Evolutionary conservation across 1,140 invertebrate species (phyloP), one percentile per base, ranked within the genome.

Genomic region (Drosophila baimaii): DNA sequence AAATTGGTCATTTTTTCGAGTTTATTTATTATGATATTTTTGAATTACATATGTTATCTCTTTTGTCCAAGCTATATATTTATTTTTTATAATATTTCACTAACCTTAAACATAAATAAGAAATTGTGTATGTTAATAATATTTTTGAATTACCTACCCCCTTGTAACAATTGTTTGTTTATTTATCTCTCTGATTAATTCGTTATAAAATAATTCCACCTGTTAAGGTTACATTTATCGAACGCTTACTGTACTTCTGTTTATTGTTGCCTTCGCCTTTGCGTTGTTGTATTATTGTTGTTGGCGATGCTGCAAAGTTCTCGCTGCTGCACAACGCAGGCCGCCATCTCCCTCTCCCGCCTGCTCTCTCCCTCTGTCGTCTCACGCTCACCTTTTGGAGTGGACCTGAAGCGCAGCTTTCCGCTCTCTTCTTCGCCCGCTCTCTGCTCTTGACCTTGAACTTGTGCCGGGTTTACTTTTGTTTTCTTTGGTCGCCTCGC

Each of bases 381-480:
- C 43, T 44, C 27, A 47, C 71, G 21, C 47, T 77, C 74, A 61
- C 56, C 73, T 77, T 61, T 68, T 35, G 35, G 52, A 66, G 73
- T 72, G 79, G 74, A 75, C 77, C 74, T 44, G 70, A 76, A 76
- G 72, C 73, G 23, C 73, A 77, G 72, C 73, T 68, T 78, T 77
- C 44, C 27, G 65, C 65, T 64, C 59, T 39, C 37, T 27, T 47
- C 41, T 44, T 68, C 59, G 49, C 15, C 35, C 23, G 19, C 56
- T 55, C 69, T 72, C 52, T 64, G 83, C 83, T 88, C 84, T 90
- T 90, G 86, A 90, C 82, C 86, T 90, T 90, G 86, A 90, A 90
- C 85, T 89, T 90, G 81, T 79, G 54, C 47, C 85, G 77, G 78
- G 85, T 81, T 90, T 90, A 90, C 85, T 85, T 90, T 89, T 89